Percentiles rank a stretch among this genome's conserved stretches.
Evolutionary conservation across 2,888 invertebrate species (phyloP).

Genomic region (Apeira syringaria): DNA sequence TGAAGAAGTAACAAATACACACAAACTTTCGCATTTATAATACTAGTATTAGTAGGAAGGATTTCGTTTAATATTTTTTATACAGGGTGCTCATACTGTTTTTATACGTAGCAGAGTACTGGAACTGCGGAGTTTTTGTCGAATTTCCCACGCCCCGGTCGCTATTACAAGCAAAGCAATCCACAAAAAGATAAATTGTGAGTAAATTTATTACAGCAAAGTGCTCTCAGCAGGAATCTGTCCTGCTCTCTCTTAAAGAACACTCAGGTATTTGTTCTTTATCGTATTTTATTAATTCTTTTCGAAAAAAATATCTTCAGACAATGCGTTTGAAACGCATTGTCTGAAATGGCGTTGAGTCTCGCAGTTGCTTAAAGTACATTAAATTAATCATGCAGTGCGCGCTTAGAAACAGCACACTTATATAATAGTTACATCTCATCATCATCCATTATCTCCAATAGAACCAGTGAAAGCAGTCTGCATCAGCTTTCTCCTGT

Average conservation of each 20-base stretch:
- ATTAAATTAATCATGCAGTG: constrained; percentile 7
- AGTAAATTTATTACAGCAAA: constrained; percentile 67
- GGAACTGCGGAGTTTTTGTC: constrained; percentile 57
- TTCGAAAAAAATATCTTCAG: constrained; percentile 25
- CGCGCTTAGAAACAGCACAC: too few relatives aligned
- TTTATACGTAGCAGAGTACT: constrained; percentile 32
- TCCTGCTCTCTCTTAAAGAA: constrained; percentile 64
- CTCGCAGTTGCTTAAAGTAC: constrained; percentile 2
- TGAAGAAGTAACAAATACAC: too few relatives aligned
- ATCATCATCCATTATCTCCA: too few relatives aligned
- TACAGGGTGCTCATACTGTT: constrained; percentile 7
- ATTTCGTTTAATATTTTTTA: too few relatives aligned
- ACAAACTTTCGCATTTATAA: too few relatives aligned
- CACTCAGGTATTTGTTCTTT: constrained; percentile 59
- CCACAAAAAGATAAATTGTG: constrained; percentile 73
- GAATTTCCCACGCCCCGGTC: constrained; percentile 55
- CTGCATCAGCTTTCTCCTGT: too few relatives aligned
- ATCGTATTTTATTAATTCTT: constrained; percentile 58
- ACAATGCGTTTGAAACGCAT: too few relatives aligned
- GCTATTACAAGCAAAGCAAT: constrained; percentile 62
- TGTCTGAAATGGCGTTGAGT: constrained; percentile 15
- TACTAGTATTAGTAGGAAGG: too few relatives aligned
- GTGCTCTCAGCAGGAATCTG: constrained; percentile 74
- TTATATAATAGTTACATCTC: too few relatives aligned
- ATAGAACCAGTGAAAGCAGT: too few relatives aligned